Evolutionary conservation across 2,888 invertebrate species (phyloP), one percentile per base, ranked within the genome.

Genomic region (Ochlodes sylvanus): DNA sequence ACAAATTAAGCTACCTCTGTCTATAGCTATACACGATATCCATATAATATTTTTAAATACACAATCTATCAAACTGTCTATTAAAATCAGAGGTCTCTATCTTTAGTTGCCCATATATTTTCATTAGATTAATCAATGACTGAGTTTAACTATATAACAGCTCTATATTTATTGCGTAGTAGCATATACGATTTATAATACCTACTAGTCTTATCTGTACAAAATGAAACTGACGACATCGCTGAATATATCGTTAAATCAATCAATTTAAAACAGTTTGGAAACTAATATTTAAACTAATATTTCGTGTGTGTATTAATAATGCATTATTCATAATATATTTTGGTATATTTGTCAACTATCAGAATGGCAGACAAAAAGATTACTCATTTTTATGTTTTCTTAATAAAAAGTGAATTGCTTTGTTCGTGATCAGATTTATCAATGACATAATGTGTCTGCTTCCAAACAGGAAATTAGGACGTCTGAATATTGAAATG

Each of bases 201-300:
- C 54, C 54, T 17, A 54, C 42, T 12, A 38, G 38, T 55, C 44
- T 61, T 67, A 67, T 54, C 55, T 34, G 55, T 67, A 55, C 42
- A 42, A 61, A 67, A 42, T 44, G 56, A 61, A 57, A 61, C 34
- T 67, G 61, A 55, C 66, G 66, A 67, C 66, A 67, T 61, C 42
- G 66, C 54, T 41, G 50, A 65, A 58, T 58, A 52, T 65, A 65
- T 47, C 58, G 58, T 17, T 65, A 58, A 65, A 65, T 65, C 65
- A 65, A 65, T 65, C 65, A 58, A 47, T n/a, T 42, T 58, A 50
- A 58, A 52, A 60, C 44, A 54, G 61, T 67, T 67, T 61, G 44
- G 60, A 61, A 55, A 60, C 19, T 15, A 44, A 38, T 21, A 60
- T 66, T 27, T 27, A 27, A 27, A 4, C 38, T 38, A 10, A 38